phyloP scores from a whole-genome alignment of 2,888 invertebrate species.

The Marronus borbonicus region DNA sequence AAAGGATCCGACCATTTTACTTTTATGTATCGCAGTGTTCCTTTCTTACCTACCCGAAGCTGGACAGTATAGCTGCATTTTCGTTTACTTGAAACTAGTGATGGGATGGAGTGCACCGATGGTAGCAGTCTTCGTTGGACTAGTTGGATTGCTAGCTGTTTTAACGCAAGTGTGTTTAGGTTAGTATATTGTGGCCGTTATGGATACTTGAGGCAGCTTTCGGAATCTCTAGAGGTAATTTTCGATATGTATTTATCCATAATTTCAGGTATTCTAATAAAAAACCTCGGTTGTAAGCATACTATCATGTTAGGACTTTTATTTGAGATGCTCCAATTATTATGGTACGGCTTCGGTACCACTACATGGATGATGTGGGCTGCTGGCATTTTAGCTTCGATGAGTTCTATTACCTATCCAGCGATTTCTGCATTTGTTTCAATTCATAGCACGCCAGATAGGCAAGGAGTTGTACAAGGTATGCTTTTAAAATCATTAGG shows the following conservation, averaged over 20 bases:
- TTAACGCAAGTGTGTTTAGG: constrained; percentile 92
- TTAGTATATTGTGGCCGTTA: constrained; percentile 56
- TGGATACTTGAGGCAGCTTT: too few relatives aligned
- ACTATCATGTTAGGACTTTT: constrained; percentile 97
- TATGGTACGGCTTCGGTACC: constrained; percentile 98
- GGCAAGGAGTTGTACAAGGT: constrained; percentile 83
- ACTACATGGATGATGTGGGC: constrained; percentile 99
- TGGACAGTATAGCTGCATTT: constrained; percentile 99
- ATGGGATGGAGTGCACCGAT: constrained; percentile 96
- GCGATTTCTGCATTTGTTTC: constrained; percentile 99
- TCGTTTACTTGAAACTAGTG: constrained; percentile 96
- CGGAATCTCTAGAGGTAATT: background rate
- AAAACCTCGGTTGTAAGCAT: constrained; percentile 93
- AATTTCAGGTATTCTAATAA: constrained; percentile 70
- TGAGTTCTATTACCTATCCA: constrained; percentile 98
- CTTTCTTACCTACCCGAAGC: constrained; percentile 98
- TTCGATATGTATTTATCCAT: background rate
- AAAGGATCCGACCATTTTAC: constrained; percentile 94
- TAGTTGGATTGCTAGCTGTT: constrained; percentile 96
- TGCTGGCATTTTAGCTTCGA: constrained; percentile 95
- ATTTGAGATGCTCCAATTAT: constrained; percentile 96
- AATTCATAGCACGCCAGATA: constrained; percentile 96
- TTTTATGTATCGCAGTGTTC: constrained; percentile 97
- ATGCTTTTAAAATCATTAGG: background rate
- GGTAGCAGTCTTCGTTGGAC: constrained; percentile 98